phyloP scores from a whole-genome alignment of 2,888 invertebrate species.

The Calliopum simillimum region DNA sequence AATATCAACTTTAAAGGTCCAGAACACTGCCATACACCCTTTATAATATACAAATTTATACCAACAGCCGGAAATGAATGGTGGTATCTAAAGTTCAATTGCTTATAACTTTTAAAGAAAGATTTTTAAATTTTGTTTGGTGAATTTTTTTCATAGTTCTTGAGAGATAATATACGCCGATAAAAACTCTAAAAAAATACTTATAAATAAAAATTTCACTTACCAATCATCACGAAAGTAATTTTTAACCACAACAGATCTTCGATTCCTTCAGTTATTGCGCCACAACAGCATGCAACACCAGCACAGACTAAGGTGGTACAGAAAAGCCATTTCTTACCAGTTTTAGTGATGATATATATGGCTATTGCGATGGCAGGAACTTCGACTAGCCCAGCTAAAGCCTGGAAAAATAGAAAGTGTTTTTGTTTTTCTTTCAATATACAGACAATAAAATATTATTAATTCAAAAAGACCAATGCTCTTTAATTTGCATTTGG shows the following conservation, averaged over 20 bases:
- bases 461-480: too few relatives aligned
- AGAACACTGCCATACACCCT: too few relatives aligned
- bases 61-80: too few relatives aligned
- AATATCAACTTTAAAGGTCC: too few relatives aligned
- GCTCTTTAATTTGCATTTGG: too few relatives aligned
- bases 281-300: slow-evolving; percentile 76
- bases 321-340: slow-evolving; percentile 79
- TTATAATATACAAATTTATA: too few relatives aligned
- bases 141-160: too few relatives aligned
- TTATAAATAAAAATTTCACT: slow-evolving; percentile 8
- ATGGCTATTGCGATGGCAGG: slow-evolving; percentile 83
- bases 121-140: too few relatives aligned
- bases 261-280: slow-evolving; percentile 69
- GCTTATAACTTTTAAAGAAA: too few relatives aligned
- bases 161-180: too few relatives aligned
- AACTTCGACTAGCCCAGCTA: slow-evolving; percentile 81
- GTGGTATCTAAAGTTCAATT: too few relatives aligned
- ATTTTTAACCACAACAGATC: slow-evolving; percentile 77
- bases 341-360: slow-evolving; percentile 79
- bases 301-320: slow-evolving; percentile 77
- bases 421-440: background rate
- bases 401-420: slow-evolving; percentile 63
- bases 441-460: slow-evolving; percentile 2
- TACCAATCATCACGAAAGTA: slow-evolving; percentile 80
- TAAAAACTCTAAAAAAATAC: background rate